Evolutionary conservation across 2,888 invertebrate genomes (phyloP).

Genomic region (Mesorhabditis spiculigera): DNA sequence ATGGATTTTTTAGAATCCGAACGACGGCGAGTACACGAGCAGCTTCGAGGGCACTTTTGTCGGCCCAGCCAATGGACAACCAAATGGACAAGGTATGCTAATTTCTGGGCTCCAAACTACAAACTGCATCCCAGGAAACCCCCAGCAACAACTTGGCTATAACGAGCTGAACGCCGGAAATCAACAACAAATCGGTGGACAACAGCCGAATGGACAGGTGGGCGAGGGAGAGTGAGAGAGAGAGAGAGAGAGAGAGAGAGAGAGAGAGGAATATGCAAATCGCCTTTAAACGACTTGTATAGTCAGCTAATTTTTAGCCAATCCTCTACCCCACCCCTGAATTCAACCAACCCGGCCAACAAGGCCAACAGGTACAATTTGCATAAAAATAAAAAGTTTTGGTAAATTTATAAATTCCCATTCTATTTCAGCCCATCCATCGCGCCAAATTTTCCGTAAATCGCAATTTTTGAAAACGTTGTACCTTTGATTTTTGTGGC

Average conservation of each 20-base stretch:
- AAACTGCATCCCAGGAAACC: too few relatives aligned
- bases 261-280: not conserved
- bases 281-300: not conserved
- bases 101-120: not conserved
- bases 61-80: not conserved
- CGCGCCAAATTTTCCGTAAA: not conserved
- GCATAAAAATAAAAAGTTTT: not conserved
- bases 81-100: slow-evolving; percentile 4
- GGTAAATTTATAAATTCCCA: not conserved
- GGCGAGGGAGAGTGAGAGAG: not conserved
- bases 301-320: not conserved
- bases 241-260: not conserved
- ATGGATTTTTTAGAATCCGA: not conserved
- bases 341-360: too few relatives aligned
- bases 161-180: too few relatives aligned
- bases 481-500: too few relatives aligned
- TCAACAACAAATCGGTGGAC: too few relatives aligned
- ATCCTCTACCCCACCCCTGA: too few relatives aligned
- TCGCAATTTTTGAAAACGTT: not conserved
- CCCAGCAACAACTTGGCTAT: too few relatives aligned
- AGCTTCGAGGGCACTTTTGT: not conserved
- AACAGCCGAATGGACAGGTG: too few relatives aligned
- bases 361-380: too few relatives aligned
- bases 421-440: not conserved
- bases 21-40: not conserved